Evolutionary conservation across 2,888 invertebrate species (phyloP).

Genomic region (Apamea anceps): DNA sequence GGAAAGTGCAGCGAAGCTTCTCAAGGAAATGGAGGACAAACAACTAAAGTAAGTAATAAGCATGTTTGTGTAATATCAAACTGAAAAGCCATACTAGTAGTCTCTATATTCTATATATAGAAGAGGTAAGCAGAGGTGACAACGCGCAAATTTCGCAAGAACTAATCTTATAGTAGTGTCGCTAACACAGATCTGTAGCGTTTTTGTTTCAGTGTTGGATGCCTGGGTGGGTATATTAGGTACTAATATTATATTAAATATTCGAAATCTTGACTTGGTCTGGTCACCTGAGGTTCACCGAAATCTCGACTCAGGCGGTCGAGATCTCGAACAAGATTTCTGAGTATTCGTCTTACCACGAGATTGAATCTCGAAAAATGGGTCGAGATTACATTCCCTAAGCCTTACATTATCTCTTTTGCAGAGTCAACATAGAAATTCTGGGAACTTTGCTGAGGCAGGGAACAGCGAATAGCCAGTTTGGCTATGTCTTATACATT

Average conservation of each 20-base stretch:
- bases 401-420: constrained; percentile 69
- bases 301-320: background rate
- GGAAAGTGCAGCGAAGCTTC: constrained; percentile 91
- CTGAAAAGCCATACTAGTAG: background rate
- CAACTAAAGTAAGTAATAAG: constrained; percentile 90
- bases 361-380: background rate
- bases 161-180: no score
- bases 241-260: background rate
- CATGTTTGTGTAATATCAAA: constrained; percentile 1
- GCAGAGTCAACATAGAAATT: constrained; percentile 93
- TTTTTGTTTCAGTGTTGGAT: background rate
- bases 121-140: background rate
- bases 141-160: background rate
- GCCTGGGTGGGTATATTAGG: no score
- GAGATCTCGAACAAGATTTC: background rate
- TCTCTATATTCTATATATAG: background rate
- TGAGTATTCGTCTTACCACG: background rate
- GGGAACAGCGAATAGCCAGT: constrained; percentile 91
- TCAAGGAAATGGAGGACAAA: constrained; percentile 93
- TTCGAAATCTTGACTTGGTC: background rate
- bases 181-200: background rate
- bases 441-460: constrained; percentile 93
- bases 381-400: background rate
- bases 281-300: background rate
- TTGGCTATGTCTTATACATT: constrained; percentile 92